Base-by-base conservation (phyloP, 2,113 vertebrate species). In the Cephalophus harveyi region DNA sequence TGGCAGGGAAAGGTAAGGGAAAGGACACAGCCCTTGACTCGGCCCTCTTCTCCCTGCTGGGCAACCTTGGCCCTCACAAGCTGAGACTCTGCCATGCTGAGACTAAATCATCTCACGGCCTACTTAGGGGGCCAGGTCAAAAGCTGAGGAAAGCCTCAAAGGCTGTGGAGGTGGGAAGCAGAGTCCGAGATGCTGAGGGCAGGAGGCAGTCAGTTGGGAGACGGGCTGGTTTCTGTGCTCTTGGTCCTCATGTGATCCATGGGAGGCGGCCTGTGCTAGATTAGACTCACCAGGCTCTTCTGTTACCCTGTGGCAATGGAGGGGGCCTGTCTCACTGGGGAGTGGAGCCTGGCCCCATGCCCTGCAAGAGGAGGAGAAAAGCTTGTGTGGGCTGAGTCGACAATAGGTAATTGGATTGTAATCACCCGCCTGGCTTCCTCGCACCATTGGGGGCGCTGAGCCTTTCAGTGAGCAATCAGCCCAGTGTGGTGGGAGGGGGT, bases 381-480 rank as follows among this genome's bases (percentile, higher is more conserved):
- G 97, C 97, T 97, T 97, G 97, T 98, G 97, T 98, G 97, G 98
- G 98, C 98, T 98, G 98, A 98, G 97, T 98, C 91, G 82, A 98
- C 98, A 98, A 97, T 98, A 98, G 98, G 98, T 98, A 98, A 98
- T 98, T 98, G 98, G 98, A 98, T 98, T 98, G 98, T 98, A 97
- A 98, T 98, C 98, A 95, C 96, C 93, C 55, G 93, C 97, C 97
- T 97, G 95, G 97, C 93, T 98, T 98, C 96, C 15, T 28, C 0
- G 48, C 74, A 36, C 97, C 97, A 97, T 82, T 98, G 98, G 97
- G 97, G 96, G 95, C 87, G 52, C 97, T 76, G 88, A 97, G 97
- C 93, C 95, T 98, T 98, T 98, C 97, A 98, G 94, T 94, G 96
- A 98, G 96, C 97, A 97, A 78, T 97, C 96, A 97, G 97, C 74